Evolutionary conservation across 2,797 vertebrate species (phyloP).

Genomic region (Sphaeramia orbicularis): DNA sequence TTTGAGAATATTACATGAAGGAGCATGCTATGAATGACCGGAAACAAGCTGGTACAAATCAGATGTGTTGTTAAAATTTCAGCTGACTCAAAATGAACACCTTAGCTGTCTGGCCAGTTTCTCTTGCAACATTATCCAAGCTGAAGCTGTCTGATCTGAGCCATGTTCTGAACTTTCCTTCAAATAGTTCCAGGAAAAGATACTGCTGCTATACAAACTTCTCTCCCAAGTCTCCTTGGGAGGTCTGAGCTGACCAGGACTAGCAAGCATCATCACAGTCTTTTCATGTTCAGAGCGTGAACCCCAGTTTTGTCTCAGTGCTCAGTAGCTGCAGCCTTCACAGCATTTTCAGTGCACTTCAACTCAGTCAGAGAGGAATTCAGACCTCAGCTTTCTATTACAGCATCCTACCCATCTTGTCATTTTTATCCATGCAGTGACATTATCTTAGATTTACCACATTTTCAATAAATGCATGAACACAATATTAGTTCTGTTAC

Average conservation of each 20-base stretch:
- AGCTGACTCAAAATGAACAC: no score
- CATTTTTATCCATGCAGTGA: no score
- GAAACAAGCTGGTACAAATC: no score
- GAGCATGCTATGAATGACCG: no score
- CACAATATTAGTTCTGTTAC: no score
- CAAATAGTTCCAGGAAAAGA: constrained; percentile 1
- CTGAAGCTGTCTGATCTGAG: constrained; percentile 3
- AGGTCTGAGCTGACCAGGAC: not conserved
- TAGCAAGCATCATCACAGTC: not conserved
- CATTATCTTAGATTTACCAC: no score
- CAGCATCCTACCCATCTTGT: no score
- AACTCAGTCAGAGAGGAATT: not conserved
- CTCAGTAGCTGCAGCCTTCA: not conserved
- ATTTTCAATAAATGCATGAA: no score
- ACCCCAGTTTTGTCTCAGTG: not conserved
- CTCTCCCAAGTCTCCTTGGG: not conserved
- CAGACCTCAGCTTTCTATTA: not conserved
- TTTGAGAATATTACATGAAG: no score
- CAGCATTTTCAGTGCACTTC: not conserved
- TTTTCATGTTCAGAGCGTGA: not conserved
- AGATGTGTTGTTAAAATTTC: no score
- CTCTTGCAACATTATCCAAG: no score
- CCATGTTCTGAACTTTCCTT: not conserved
- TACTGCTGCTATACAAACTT: not conserved
- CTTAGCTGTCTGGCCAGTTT: no score